A percentile compares a stretch with the other conserved stretches of the same genome.
Conservation (phyloP, 2,797 vertebrate genomes). For the Clarias platycephalus region DNA sequence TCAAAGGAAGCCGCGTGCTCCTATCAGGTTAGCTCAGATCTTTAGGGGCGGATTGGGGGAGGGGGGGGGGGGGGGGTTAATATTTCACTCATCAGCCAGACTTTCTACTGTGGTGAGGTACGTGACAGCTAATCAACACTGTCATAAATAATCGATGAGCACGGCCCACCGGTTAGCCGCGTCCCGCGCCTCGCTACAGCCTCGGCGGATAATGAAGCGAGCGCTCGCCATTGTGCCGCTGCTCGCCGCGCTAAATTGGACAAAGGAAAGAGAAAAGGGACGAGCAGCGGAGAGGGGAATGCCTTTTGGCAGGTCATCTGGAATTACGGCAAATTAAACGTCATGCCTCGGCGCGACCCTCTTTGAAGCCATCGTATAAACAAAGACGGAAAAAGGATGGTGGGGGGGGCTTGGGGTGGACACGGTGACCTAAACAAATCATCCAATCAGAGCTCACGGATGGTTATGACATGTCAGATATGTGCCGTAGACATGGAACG, state of each 20-base stretch:
- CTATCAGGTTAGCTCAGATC: constrained; percentile 66
- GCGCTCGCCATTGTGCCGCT: constrained; percentile 72
- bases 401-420: not conserved
- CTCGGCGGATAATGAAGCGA: constrained; percentile 71
- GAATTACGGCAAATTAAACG: constrained; percentile 80
- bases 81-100: constrained; percentile 82
- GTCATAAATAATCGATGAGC: constrained; percentile 86
- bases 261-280: constrained; percentile 64
- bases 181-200: constrained; percentile 58
- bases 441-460: constrained; percentile 46
- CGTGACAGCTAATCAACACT: constrained; percentile 87
- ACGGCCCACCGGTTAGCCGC: constrained; percentile 57
- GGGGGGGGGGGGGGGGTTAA: constrained; percentile 60
- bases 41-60: constrained; percentile 21
- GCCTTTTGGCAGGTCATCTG: constrained; percentile 77
- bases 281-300: constrained; percentile 64
- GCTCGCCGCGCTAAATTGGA: constrained; percentile 72
- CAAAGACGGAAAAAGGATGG: constrained; percentile 20
- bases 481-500: constrained; percentile 33
- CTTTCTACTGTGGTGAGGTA: constrained; percentile 78
- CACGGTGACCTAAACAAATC: constrained; percentile 41
- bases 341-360: constrained; percentile 64
- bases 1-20: constrained; percentile 45
- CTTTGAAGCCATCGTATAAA: constrained; percentile 49
- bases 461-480: constrained; percentile 36